Evolutionary conservation across 1,140 invertebrate genomes (phyloP).

Genomic region (Micrasema longulum): DNA sequence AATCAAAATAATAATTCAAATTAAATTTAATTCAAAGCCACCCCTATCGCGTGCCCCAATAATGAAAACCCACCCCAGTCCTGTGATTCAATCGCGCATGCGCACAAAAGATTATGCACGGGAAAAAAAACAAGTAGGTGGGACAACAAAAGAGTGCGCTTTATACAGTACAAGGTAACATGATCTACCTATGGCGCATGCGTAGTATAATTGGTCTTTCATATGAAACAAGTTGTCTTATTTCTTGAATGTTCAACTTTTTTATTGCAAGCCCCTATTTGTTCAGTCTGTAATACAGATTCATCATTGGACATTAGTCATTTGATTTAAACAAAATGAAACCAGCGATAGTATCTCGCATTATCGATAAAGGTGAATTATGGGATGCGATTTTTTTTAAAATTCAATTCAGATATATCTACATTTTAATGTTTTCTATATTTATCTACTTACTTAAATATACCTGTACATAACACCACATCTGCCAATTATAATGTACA

Average conservation of each 20-base stretch:
- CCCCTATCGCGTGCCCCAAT: constrained; percentile 54
- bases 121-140: constrained; percentile 46
- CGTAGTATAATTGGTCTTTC: constrained; percentile 41
- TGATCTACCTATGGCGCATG: constrained; percentile 50
- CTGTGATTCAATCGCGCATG: constrained; percentile 52
- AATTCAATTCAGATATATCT: too few relatives aligned
- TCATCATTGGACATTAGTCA: too few relatives aligned
- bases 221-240: constrained; percentile 40
- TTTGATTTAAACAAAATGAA: too few relatives aligned
- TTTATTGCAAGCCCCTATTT: neutral
- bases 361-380: too few relatives aligned
- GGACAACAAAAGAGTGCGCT: constrained; percentile 18
- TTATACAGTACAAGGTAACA: constrained; percentile 46
- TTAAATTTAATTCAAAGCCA: constrained; percentile 55
- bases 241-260: neutral
- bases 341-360: too few relatives aligned
- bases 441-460: too few relatives aligned
- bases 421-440: too few relatives aligned
- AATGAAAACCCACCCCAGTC: constrained; percentile 47
- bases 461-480: too few relatives aligned
- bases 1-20: constrained; percentile 55
- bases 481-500: too few relatives aligned
- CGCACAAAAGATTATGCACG: constrained; percentile 49
- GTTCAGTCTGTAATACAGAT: neutral
- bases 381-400: too few relatives aligned